Evolutionary conservation across 2,797 vertebrate genomes (phyloP).

Genomic region (Carcharodon carcharias): DNA sequence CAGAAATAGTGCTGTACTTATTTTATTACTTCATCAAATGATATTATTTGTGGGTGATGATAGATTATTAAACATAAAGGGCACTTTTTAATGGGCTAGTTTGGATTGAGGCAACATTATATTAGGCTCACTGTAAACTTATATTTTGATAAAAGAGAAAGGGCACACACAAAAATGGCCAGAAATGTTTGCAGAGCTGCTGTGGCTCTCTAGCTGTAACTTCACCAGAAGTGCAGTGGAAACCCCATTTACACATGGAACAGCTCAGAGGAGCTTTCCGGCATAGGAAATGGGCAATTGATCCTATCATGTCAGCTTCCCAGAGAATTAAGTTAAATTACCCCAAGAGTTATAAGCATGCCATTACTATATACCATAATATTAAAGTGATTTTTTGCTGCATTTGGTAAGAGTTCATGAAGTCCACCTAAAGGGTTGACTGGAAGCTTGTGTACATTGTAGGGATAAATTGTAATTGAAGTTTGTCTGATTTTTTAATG

Average conservation of each 20-base stretch:
- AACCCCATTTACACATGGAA: neutral
- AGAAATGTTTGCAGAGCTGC: neutral
- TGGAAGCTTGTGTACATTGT: neutral
- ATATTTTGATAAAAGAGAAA: neutral
- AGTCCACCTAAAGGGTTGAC: neutral
- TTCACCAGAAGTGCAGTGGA: neutral
- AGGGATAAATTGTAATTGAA: neutral
- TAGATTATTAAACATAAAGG: neutral
- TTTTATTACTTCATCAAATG: slow-evolving; percentile 2
- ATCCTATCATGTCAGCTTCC: neutral
- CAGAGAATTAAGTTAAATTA: neutral
- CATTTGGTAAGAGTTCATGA: neutral
- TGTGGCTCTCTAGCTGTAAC: neutral
- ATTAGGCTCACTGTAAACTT: neutral
- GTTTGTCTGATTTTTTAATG: neutral
- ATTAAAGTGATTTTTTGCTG: neutral
- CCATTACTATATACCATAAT: neutral
- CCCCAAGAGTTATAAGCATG: neutral
- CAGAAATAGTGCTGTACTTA: neutral
- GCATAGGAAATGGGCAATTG: neutral
- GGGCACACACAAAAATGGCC: neutral
- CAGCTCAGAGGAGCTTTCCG: neutral
- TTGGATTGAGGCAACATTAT: neutral
- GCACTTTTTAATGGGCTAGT: neutral
- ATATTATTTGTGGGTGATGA: neutral